Evolutionary conservation across 2,888 invertebrate species (phyloP), one percentile per base, ranked within the genome.

Genomic region (Hoplodrina ambigua): DNA sequence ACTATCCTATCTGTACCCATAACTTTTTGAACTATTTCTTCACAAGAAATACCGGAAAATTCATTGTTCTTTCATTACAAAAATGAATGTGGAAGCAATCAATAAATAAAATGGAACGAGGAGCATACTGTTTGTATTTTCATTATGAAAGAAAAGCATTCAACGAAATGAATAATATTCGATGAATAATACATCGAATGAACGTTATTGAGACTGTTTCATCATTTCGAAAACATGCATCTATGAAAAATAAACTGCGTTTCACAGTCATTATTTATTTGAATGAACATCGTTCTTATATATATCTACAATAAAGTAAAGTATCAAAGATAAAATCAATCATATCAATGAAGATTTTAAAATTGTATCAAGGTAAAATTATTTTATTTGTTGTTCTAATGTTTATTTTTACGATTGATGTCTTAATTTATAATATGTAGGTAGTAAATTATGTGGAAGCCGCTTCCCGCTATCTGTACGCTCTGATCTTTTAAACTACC

Each of bases 81-180:
- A 41, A 46, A 46, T 30, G 5, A 58, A 63, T 20, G 11, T 11
- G 20, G 15, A 59, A 57, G 15, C 19, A 49, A 54, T 54, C 11
- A 62, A 50, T 54, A 15, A 53, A 58, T 54, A 64, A 64, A 77
- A 56, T 53, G 55, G 50, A 53, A 59, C 55, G 30, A 33, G 59
- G 30, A 37, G 54, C 41, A 25, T 7, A 41, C 41, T 25, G 63
- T 77, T 71, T 64, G 44, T 57, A 7, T 46, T 64, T 57, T 53
- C 25, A 53, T 60, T 44, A 25, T 13, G 17, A 72, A 78, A 54
- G n/a, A 53, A 64, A 60, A 71, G 17, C 56, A 57, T 53, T 77
- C 44, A 46, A 53, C 33, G 19, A 37, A 61, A 58, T 75, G 0
- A 75, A 71, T 41, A 13, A 41, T 41, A 41, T 41, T 41, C 11